Conservation (phyloP, 30 jellyfish, hydroid and myxozoan genomes). For the Euphysa ruthae region DNA sequence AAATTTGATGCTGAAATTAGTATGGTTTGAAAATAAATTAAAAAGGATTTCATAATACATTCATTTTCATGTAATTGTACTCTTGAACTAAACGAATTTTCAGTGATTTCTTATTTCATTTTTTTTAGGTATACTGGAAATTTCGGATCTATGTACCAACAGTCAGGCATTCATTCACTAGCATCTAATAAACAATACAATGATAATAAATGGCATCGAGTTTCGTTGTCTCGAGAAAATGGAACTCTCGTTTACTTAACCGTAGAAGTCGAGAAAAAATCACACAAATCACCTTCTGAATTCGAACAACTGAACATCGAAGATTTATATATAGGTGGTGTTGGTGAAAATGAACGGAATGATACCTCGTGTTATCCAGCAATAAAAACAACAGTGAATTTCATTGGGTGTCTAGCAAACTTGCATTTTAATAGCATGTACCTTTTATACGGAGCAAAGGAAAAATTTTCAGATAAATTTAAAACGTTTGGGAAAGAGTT, state of each 20-base stretch:
- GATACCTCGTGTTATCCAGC: conserved; percentile 37
- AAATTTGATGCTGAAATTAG: too few relatives aligned
- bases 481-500: conserved; percentile 40
- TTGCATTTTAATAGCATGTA: conserved; percentile 57
- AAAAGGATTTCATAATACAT: too few relatives aligned
- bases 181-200: conserved; percentile 57
- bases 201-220: conserved; percentile 80
- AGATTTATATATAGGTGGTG: conserved; percentile 64
- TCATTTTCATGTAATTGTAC: too few relatives aligned
- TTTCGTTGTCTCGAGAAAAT: conserved; percentile 41
- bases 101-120: neutral
- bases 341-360: conserved; percentile 31
- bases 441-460: conserved; percentile 63
- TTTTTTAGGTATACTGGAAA: conserved; percentile 80
- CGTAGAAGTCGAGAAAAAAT: conserved; percentile 47
- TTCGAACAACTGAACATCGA: conserved; percentile 68
- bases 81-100: too few relatives aligned
- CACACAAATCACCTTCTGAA: conserved; percentile 47
- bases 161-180: conserved; percentile 62
- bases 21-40: too few relatives aligned
- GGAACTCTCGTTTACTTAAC: conserved; percentile 41
- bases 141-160: conserved; percentile 67
- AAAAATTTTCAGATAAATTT: conserved; percentile 26
- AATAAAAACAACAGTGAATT: conserved; percentile 22
- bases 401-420: conserved; percentile 74